Base-by-base conservation (phyloP, 2,888 invertebrate species). In the Margaritifera margaritifera region DNA sequence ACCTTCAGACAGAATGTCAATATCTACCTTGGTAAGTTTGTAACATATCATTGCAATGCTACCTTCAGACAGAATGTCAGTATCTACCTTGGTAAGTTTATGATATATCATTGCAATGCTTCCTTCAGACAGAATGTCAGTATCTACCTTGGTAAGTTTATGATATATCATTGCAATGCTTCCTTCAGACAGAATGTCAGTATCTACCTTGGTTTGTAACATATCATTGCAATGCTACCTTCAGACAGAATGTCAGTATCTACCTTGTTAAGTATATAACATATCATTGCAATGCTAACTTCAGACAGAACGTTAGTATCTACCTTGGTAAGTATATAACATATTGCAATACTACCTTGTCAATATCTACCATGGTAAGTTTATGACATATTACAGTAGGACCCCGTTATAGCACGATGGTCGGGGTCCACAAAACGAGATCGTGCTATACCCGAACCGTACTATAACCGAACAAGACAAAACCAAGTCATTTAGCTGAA, bases 1-100 rank as follows among this genome's bases (percentile, higher is more conserved):
- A 93, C 93, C 20, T 92, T 96, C 86, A 92, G 99, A 68, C 95
- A 96, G 87, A 95, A 97, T 88, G 93, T 99, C 63, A 98, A 98
- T 89, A 98, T 99, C 76, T 99, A 96, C 91, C 90, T 89, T 81
- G 90, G 90, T 89, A 75, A 73, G 71, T 55, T 27, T 20, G 19
- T 22, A 11, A 27, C 51, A 20, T 62, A 50, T n/a, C n/a, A n/a
- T 62, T 61, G 78, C 74, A 1, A 4, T 56, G 22, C 18, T 24
- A 5, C 11, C n/a, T n/a, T n/a, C 64, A 20, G 3, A 31, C 6
- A 61, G 3, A 61, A n/a, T 88, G 93, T 99, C 63, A 98, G 98
- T 89, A 98, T 99, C 75, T 99, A 96, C 91, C 89, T 89, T 80
- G 90, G 90, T 89, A 75, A 73, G 71, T 55, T 25, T 20, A 6